These are phyloP conservation scores for Desmodus rotundus DNA, from an alignment of 2,113 vertebrate genomes.

Conservation along the genomic window DNA sequence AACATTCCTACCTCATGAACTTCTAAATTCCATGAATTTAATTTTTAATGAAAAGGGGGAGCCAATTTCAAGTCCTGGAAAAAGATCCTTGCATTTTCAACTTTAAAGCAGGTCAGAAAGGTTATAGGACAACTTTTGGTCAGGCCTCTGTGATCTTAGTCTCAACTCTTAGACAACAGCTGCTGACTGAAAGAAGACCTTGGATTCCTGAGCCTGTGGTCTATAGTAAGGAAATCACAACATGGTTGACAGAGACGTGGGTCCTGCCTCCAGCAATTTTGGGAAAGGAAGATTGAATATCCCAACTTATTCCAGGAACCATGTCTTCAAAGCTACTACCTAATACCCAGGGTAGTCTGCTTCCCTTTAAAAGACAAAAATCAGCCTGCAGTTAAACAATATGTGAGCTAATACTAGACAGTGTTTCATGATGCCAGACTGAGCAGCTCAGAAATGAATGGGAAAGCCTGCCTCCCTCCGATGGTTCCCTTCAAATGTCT, in stretches of 20 bases:
- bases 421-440: background rate
- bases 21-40: conserved; percentile 48
- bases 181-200: conserved; percentile 28
- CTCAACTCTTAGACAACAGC: conserved; percentile 5
- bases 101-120: background rate
- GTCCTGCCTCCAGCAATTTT: background rate
- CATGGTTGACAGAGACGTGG: background rate
- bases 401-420: background rate
- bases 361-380: conserved; percentile 31
- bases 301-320: background rate
- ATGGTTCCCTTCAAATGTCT: background rate
- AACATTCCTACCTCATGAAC: conserved; percentile 1
- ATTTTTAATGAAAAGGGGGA: conserved; percentile 49
- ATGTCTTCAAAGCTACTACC: background rate
- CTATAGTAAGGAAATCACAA: background rate
- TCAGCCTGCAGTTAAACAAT: background rate
- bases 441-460: background rate
- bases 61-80: background rate
- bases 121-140: conserved; percentile 15
- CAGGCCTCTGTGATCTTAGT: background rate
- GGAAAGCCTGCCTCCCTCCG: background rate
- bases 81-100: conserved; percentile 30
- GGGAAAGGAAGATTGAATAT: background rate
- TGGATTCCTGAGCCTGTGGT: background rate
- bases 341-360: background rate